Evolutionary conservation across 2,888 invertebrate species (phyloP).

Genomic region (Lacanobia wlatinum): DNA sequence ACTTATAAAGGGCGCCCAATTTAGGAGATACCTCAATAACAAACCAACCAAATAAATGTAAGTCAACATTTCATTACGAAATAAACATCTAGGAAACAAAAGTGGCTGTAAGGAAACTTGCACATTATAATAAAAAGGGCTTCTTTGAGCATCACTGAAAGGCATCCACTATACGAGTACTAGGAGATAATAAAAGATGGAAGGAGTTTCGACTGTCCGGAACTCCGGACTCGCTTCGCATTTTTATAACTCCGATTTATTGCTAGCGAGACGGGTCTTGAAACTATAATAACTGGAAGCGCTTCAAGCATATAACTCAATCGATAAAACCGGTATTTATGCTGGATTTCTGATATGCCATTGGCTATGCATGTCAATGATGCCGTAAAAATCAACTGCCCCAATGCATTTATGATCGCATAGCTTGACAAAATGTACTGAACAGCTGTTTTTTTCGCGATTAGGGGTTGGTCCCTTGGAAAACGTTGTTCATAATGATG

Average conservation of each 20-base stretch:
- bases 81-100: constrained; percentile 55
- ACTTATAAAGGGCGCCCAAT: constrained; percentile 32
- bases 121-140: constrained; percentile 68
- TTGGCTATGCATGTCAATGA: constrained; percentile 13
- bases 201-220: constrained; percentile 67
- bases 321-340: constrained; percentile 31
- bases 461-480: no score
- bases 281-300: constrained; percentile 61
- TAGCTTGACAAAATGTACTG: no score
- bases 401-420: no score
- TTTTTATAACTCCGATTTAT: constrained; percentile 77
- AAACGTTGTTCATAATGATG: no score
- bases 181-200: constrained; percentile 71
- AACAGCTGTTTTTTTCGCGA: no score
- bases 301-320: constrained; percentile 39
- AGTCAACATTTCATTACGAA: constrained; percentile 54
- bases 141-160: constrained; percentile 55
- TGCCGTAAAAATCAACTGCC: neutral
- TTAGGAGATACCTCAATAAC: constrained; percentile 28
- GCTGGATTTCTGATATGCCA: constrained; percentile 8
- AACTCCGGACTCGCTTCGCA: constrained; percentile 66
- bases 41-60: constrained; percentile 45
- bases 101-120: constrained; percentile 55
- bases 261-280: constrained; percentile 71
- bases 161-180: constrained; percentile 60